phyloP scores from a whole-genome alignment of 2,888 invertebrate genomes.

The Endomychus coccineus region DNA sequence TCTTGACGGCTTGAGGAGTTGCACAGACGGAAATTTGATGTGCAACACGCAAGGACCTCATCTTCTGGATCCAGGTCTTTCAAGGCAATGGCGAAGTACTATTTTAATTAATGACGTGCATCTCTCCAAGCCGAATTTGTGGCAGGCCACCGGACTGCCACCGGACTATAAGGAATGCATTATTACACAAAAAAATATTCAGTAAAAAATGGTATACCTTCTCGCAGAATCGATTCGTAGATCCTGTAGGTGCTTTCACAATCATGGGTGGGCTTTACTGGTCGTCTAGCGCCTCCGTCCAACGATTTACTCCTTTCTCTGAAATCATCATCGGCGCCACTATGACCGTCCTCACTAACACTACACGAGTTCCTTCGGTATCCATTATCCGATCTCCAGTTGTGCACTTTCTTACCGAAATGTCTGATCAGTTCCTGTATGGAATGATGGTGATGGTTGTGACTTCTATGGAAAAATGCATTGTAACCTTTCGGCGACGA shows the following conservation, averaged over 20 bases:
- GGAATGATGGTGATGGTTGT: conserved; percentile 52
- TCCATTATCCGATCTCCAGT: conserved; percentile 54
- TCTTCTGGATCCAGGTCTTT: too few species aligned
- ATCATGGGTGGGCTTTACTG: conserved; percentile 53
- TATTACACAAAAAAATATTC: too few species aligned
- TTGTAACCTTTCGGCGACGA: conserved; percentile 19
- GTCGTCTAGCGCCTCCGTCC: conserved; percentile 53
- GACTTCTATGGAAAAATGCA: conserved; percentile 26
- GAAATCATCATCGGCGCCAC: conserved; percentile 56
- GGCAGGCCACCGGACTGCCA: too few species aligned
- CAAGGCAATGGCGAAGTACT: too few species aligned
- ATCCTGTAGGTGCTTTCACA: conserved; percentile 77
- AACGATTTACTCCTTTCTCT: conserved; percentile 71
- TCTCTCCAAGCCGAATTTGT: too few species aligned
- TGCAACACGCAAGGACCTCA: too few species aligned
- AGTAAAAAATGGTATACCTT: too few species aligned
- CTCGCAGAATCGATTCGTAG: conserved; percentile 68
- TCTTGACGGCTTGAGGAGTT: too few species aligned
- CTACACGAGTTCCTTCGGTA: conserved; percentile 37
- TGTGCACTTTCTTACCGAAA: conserved; percentile 66
- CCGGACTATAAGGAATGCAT: too few species aligned
- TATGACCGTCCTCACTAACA: conserved; percentile 49
- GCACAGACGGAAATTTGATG: too few species aligned
- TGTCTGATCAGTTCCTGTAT: conserved; percentile 71
- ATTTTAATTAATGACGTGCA: too few species aligned